Conservation (phyloP, 1,140 invertebrate genomes). For the Drosophila quadrilineata region DNA sequence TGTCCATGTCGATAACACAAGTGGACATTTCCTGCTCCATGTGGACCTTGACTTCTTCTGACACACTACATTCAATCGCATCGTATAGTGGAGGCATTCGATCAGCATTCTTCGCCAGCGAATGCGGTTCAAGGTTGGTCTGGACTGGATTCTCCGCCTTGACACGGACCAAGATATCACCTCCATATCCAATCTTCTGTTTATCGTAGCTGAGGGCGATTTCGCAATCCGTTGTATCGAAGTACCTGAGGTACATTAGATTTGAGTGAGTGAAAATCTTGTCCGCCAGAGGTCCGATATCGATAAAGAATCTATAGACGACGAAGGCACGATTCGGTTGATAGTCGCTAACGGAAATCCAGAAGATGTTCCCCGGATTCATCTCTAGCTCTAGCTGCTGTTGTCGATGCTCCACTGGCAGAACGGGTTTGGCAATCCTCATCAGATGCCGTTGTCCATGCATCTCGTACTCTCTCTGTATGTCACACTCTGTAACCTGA, state of each 20-base stretch:
- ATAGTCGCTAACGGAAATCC: slow-evolving; percentile 51
- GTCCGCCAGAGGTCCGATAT: slow-evolving; percentile 38
- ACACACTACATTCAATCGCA: not conserved
- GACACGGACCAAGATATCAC: slow-evolving; percentile 43
- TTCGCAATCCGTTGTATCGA: slow-evolving; percentile 20
- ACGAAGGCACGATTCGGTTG: not conserved
- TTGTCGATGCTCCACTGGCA: not conserved
- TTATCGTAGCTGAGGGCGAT: slow-evolving; percentile 51
- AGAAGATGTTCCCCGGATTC: slow-evolving; percentile 18
- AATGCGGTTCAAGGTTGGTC: too few relatives aligned
- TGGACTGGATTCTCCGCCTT: slow-evolving; percentile 26
- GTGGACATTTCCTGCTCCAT: not conserved
- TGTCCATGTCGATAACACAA: slow-evolving; percentile 6
- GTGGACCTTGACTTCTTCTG: not conserved
- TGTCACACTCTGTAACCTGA: not conserved
- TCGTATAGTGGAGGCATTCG: too few relatives aligned
- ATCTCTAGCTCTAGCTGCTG: not conserved
- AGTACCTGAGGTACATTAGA: slow-evolving; percentile 53
- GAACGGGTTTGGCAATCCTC: too few relatives aligned
- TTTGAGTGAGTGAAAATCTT: slow-evolving; percentile 22
- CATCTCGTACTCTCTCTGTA: not conserved
- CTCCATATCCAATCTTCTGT: slow-evolving; percentile 51
- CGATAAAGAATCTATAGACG: slow-evolving; percentile 51
- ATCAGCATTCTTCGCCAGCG: too few relatives aligned
- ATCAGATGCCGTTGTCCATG: not conserved